phyloP scores from a whole-genome alignment of 1,140 invertebrate species.

The Aphis craccivora region DNA sequence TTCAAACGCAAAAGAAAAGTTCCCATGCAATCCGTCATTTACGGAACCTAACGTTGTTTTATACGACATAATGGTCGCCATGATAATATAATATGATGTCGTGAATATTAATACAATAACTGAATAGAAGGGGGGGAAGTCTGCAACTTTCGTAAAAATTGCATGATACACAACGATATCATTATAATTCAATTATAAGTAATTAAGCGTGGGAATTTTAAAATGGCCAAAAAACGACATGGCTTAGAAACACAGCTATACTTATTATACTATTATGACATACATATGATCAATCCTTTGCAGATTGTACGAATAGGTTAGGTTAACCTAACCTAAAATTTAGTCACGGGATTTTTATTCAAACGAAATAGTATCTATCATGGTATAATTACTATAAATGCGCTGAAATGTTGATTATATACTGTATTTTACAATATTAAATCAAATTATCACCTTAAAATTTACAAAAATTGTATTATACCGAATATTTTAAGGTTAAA shows the following conservation, averaged over 20 bases:
- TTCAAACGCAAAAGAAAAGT: constrained; percentile 43
- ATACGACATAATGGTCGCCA: not conserved
- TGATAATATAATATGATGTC: constrained; percentile 34
- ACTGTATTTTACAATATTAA: not conserved
- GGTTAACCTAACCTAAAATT: not conserved
- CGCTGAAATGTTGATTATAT: not conserved
- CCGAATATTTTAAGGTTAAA: not conserved
- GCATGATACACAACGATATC: not conserved
- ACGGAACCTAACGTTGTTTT: not conserved
- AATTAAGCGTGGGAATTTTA: not conserved
- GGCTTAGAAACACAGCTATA: not conserved
- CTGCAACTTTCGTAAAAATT: not conserved
- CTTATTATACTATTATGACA: not conserved
- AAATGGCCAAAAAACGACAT: not conserved
- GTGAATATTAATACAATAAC: not conserved
- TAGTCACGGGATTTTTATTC: not conserved
- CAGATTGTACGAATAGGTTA: not conserved
- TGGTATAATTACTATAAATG: not conserved
- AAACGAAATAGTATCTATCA: not conserved
- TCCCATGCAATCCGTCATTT: constrained; percentile 40
- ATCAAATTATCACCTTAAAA: not conserved
- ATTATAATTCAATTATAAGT: constrained; percentile 23
- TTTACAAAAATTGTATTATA: not conserved
- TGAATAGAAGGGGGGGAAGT: not conserved
- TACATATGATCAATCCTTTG: not conserved